A percentile compares a stretch with the other conserved stretches of the same genome.
Evolutionary conservation across 2,113 vertebrate species (phyloP).

Genomic region (Thryonomys swinderianus): DNA sequence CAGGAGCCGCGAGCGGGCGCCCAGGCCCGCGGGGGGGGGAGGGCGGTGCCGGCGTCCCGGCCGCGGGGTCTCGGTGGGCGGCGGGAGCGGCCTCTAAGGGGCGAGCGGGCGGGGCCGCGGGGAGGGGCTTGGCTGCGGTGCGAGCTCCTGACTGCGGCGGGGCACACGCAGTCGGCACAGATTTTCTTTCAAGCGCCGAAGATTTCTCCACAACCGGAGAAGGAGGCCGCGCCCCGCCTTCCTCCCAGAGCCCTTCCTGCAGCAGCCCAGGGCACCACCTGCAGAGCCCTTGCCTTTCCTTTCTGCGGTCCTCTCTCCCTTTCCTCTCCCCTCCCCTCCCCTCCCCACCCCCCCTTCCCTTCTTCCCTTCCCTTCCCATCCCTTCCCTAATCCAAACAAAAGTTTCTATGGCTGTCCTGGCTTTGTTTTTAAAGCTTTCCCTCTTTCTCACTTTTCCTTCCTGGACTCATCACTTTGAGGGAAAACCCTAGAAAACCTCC

Average conservation of each 20-base stretch:
- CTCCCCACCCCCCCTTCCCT: not conserved
- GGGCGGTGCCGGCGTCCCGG: accelerated
- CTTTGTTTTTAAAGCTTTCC: slow-evolving; percentile 26
- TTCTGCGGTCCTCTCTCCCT: not conserved
- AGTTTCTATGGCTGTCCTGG: not conserved
- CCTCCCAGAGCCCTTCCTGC: not conserved
- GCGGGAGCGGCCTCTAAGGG: not conserved
- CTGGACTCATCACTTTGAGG: not conserved
- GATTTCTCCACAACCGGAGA: not conserved
- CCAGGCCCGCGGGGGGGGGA: too few relatives aligned
- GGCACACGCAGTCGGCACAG: not conserved
- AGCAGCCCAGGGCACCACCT: not conserved
- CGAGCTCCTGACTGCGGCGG: not conserved
- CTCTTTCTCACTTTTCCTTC: not conserved
- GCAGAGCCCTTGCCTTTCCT: not conserved
- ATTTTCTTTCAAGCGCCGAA: slow-evolving; percentile 16
- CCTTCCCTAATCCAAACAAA: slow-evolving; percentile 29
- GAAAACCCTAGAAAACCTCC: slow-evolving; percentile 34
- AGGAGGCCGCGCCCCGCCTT: not conserved
- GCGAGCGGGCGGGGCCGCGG: not conserved
- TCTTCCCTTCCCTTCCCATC: not conserved
- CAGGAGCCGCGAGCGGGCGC: accelerated
- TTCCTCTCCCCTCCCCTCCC: not conserved
- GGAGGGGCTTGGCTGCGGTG: not conserved
- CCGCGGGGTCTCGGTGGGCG: accelerated